Evolutionary conservation across 1,140 invertebrate genomes (phyloP), one percentile per base, ranked within the genome.

Genomic region (Papilio glaucus): DNA sequence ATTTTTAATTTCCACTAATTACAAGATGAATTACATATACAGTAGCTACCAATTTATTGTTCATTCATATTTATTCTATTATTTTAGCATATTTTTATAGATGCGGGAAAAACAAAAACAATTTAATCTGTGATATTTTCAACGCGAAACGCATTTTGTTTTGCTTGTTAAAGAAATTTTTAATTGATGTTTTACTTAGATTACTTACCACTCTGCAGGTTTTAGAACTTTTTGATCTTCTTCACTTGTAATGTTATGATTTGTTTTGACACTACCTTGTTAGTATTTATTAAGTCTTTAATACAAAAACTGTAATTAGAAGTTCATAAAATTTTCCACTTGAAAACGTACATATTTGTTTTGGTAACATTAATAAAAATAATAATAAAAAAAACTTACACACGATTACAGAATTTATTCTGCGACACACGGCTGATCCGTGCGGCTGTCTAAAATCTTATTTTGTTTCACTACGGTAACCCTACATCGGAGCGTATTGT

Each of bases 351-450:
- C 71, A 80, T 72, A 65, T 77, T 77, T 74, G 76, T 73, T 78
- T 77, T 75, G 72, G 74, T 74, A 77, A 81, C 74, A 82, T 76
- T 81, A 82, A 79, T 73, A 83, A 65, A 39, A 65, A 72, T 73
- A 82, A 72, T 74, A 68, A n/a, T n/a, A n/a, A n/a, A 79, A 80
- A 83, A 85, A 80, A 72, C 74, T 83, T 80, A 49, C 72, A 81
- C 78, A 77, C 80, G 76, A 81, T 77, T 81, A 81, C 74, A 78
- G 80, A 87, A 84, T 83, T 79, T 82, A 82, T 77, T 79, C 75
- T 75, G n/a, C 29, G 77, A 83, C 82, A 82, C 87, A 86, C 88
- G 85, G 81, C 81, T 81, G 83, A 79, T 84, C 84, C 76, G 84
- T 76, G 76, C 88, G 62, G 84, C 82, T 85, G 82, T 65, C 62